Evolutionary conservation across 2,113 vertebrate species (phyloP).

Genomic region (human (Homo sapiens)): GRCh38 chr21:21417501-21418000

Average conservation of each 20-base stretch:
- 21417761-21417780: conserved; percentile 51
- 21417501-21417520: conserved; percentile 52
- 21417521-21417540: conserved; percentile 61
- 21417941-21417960: background rate
- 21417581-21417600: conserved; percentile 63
- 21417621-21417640: conserved; percentile 47
- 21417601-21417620: conserved; percentile 35
- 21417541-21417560: conserved; percentile 33
- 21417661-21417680: conserved; percentile 9
- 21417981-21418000: background rate
- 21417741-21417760: background rate
- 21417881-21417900: background rate
- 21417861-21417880: background rate
- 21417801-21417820: background rate
- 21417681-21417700: conserved; percentile 40
- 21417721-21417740: background rate
- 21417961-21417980: background rate
- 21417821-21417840: background rate
- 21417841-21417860: background rate
- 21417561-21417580: conserved; percentile 55
- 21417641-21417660: conserved; percentile 16
- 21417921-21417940: conserved; percentile 11
- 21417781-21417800: background rate
- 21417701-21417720: conserved; percentile 61
- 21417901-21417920: background rate